Evolutionary conservation across 2,797 vertebrate species (phyloP), one percentile per base, ranked within the genome.

Genomic region (Helicolenus hilgendorfi): DNA sequence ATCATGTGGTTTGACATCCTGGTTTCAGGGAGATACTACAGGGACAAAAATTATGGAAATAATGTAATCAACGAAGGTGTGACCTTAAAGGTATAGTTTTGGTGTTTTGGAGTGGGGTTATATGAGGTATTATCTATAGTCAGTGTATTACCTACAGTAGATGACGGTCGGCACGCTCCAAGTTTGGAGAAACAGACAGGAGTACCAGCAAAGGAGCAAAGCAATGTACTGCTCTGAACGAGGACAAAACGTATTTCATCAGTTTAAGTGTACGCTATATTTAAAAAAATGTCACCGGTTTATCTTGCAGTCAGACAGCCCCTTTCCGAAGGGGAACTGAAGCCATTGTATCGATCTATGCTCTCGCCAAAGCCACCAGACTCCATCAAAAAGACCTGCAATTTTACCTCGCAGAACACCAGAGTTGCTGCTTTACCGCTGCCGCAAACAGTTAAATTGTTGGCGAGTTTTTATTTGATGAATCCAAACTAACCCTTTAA

Each of bases 81-180:
- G 18, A 69, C 15, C 10, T 31, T 13, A 22, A 49, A 0, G 18
- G 18, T 18, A 49, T 49, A 49, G 45, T 49, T 49, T 9, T 3
- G 18, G 18, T 49, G 45, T 20, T 49, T 49, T 49, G 45, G 20
- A 49, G 45, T 49, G 18, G 18, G 45, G 45, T 49, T 49, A 7
- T 20, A 49, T 2, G 7, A 20, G 7, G 18, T 49, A 49, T 18
- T 20, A 49, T 49, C 41, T 0, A 49, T 8, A 18, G 41, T 20
- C 41, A 49, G 41, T 49, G 0, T 49, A 49, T 49, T 49, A 0
- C 3, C 0, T 20, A 20, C 45, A 9, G 18, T 20, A 0, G 0
- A 20, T 2, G 7, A 49, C 45, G 0, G 15, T 49, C 18, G 0
- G 18, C 0, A 49, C 3, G 0, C 41, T 0, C 41, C 3, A 15